Evolutionary conservation across 2,888 invertebrate species (phyloP).

Genomic region (Dryobota labecula): DNA sequence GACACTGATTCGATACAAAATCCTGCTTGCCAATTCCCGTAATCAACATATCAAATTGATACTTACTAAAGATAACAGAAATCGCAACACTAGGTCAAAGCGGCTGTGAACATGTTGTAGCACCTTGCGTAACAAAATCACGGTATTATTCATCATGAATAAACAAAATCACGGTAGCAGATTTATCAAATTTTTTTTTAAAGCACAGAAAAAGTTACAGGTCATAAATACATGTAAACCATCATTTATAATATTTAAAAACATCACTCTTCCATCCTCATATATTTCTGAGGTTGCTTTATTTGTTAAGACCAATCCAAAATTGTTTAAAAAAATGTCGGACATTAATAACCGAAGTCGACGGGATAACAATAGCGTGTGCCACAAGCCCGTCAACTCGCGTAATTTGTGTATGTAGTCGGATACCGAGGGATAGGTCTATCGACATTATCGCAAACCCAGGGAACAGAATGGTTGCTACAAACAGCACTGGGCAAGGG

Average conservation of each 20-base stretch:
- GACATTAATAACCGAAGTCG: too few relatives aligned
- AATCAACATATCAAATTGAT: constrained; percentile 26
- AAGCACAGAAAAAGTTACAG: too few relatives aligned
- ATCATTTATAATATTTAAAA: too few relatives aligned
- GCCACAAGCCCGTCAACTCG: too few relatives aligned
- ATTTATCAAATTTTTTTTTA: too few relatives aligned
- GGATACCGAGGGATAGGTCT: neutral
- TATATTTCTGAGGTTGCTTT: too few relatives aligned
- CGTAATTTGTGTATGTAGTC: neutral
- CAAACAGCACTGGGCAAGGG: neutral
- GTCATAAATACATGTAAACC: too few relatives aligned
- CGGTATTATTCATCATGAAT: too few relatives aligned
- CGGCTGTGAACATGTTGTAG: constrained; percentile 14
- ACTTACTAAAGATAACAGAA: constrained; percentile 4
- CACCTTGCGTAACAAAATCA: constrained; percentile 12
- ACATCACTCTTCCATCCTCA: too few relatives aligned
- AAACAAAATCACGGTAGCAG: neutral
- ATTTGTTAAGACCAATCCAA: too few relatives aligned
- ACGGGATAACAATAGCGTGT: too few relatives aligned
- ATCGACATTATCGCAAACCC: neutral
- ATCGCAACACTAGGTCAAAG: neutral
- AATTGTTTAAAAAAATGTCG: too few relatives aligned
- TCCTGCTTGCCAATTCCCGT: constrained; percentile 10
- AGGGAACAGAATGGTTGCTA: neutral
- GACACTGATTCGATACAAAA: constrained; percentile 31